Conservation (phyloP, 2,888 invertebrate species). For the Hydriomena furcata region DNA sequence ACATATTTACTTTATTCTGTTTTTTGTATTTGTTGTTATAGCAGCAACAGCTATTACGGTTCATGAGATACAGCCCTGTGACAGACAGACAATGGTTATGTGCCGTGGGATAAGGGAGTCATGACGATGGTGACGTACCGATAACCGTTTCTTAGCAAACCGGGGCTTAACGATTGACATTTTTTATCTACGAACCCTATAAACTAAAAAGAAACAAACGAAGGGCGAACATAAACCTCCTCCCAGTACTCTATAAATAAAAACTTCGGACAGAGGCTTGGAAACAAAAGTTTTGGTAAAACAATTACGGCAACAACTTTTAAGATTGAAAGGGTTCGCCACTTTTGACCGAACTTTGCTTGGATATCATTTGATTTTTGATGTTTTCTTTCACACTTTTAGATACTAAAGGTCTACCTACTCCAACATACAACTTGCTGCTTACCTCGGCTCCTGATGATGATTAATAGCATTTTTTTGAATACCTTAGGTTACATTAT, state of each 20-base stretch:
- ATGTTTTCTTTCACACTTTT: background rate
- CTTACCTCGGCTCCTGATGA: too few relatives aligned
- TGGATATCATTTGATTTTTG: constrained; percentile 8
- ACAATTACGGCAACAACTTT: constrained; percentile 36
- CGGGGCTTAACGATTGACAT: constrained; percentile 14
- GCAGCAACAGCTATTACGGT: too few relatives aligned
- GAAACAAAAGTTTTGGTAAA: constrained; percentile 32
- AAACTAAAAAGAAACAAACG: constrained; percentile 28
- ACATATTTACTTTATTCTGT: too few relatives aligned
- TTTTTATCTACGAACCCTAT: constrained; percentile 26
- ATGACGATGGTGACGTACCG: background rate
- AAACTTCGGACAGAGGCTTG: constrained; percentile 29
- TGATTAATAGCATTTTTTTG: too few relatives aligned
- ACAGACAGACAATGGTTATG: too few relatives aligned
- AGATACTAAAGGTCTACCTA: too few relatives aligned
- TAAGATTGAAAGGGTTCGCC: constrained; percentile 31
- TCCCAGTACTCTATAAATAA: constrained; percentile 32
- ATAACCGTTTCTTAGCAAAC: background rate
- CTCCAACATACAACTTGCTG: too few relatives aligned
- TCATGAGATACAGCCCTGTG: too few relatives aligned
- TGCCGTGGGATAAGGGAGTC: too few relatives aligned
- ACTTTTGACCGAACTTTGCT: constrained; percentile 19
- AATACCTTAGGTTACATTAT: too few relatives aligned
- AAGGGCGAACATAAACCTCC: constrained; percentile 32
- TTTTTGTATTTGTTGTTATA: too few relatives aligned